Percentiles rank a stretch among this genome's conserved stretches.
Conservation (phyloP, 2,888 invertebrate species). For the Drosophila limbata region DNA sequence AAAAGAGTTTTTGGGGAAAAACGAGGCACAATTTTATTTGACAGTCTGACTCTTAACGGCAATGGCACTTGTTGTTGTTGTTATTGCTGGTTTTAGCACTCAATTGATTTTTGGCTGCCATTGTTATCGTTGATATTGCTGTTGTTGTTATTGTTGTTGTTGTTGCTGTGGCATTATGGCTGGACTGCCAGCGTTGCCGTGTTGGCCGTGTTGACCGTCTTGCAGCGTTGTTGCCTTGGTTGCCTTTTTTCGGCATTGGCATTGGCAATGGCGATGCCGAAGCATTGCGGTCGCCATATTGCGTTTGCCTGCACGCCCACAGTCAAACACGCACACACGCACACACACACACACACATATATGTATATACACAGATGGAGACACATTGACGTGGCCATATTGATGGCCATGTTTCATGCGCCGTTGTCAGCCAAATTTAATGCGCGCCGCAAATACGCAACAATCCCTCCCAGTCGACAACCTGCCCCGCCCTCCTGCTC, state of each 20-base stretch:
- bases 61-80: constrained; percentile 43
- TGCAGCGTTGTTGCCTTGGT: background rate
- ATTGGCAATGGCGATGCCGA: constrained; percentile 40
- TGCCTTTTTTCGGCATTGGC: constrained; percentile 30
- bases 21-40: constrained; percentile 41
- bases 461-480: constrained; percentile 28
- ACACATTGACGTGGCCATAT: constrained; percentile 72
- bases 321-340: constrained; percentile 58
- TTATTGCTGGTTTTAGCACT: constrained; percentile 80
- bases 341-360: constrained; percentile 16
- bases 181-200: constrained; percentile 26
- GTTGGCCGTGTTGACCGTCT: constrained; percentile 35
- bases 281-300: constrained; percentile 84
- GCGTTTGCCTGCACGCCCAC: constrained; percentile 82
- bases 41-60: constrained; percentile 50
- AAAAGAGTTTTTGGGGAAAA: background rate
- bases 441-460: constrained; percentile 79
- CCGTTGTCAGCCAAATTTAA: constrained; percentile 81
- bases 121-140: constrained; percentile 42
- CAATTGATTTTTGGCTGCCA: constrained; percentile 71
- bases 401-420: constrained; percentile 81
- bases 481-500: background rate
- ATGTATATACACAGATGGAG: constrained; percentile 11
- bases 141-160: constrained; percentile 35
- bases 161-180: constrained; percentile 55